Conservation (phyloP, 2,113 vertebrate species). For the Dicaeum eximium region DNA sequence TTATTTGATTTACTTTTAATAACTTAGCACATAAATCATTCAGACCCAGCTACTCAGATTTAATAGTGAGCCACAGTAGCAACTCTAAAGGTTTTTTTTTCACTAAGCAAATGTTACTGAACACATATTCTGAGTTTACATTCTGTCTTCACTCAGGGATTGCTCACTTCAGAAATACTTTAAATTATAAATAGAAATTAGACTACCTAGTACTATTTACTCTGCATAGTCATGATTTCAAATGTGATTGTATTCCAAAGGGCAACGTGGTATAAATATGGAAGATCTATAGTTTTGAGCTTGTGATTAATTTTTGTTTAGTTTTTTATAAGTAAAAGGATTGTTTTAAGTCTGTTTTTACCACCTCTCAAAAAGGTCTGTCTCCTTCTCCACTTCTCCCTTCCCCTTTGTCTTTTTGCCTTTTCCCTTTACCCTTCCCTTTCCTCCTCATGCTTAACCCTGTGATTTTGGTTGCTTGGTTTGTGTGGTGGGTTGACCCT, state of each 20-base stretch:
- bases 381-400: background rate
- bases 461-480: background rate
- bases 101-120: background rate
- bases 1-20: slow-evolving; percentile 57
- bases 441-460: background rate
- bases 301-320: background rate
- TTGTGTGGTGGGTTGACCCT: background rate
- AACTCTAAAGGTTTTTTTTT: background rate
- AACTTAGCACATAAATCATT: slow-evolving; percentile 29
- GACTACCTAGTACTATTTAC: background rate
- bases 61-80: slow-evolving; percentile 28
- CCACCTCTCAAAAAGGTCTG: background rate
- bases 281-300: background rate
- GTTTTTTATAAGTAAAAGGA: background rate
- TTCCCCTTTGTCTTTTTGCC: background rate
- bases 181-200: background rate
- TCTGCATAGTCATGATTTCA: background rate
- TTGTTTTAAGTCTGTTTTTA: background rate
- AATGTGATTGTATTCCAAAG: background rate
- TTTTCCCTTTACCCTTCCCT: background rate
- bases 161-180: background rate
- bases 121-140: background rate
- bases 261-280: background rate
- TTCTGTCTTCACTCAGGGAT: background rate
- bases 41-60: slow-evolving; percentile 10